Conservation (phyloP, 2,888 invertebrate genomes). For the Ornithoptera priamus region DNA sequence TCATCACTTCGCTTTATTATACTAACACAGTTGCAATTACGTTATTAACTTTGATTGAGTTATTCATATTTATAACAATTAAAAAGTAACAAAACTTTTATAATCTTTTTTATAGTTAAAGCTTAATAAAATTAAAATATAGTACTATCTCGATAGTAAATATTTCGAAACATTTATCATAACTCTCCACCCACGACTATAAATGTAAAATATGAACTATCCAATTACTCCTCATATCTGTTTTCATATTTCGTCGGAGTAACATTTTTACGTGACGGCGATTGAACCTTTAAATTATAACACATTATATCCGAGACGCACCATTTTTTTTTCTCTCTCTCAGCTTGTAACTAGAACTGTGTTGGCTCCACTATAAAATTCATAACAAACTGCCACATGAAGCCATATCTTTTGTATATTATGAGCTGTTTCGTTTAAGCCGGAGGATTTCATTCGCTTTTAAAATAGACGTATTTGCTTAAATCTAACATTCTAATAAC, state of each 20-base stretch:
- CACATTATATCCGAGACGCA: conserved; percentile 54
- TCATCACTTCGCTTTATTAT: not conserved
- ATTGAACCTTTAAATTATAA: conserved; percentile 69
- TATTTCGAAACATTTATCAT: conserved; percentile 57
- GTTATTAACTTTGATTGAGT: not conserved
- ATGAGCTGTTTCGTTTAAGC: conserved; percentile 77
- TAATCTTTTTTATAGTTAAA: conserved; percentile 57
- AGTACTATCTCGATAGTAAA: conserved; percentile 29
- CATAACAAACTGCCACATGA: conserved; percentile 77
- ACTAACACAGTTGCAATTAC: not conserved
- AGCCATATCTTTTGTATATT: conserved; percentile 77
- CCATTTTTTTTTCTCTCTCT: conserved; percentile 52
- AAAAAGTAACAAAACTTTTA: conserved; percentile 44
- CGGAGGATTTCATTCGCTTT: conserved; percentile 42
- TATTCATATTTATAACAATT: conserved; percentile 20
- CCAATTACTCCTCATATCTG: conserved; percentile 58
- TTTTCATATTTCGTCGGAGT: conserved; percentile 50
- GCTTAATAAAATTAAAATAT: not conserved
- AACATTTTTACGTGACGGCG: conserved; percentile 42
- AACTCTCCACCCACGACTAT: conserved; percentile 52
- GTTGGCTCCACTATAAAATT: conserved; percentile 74
- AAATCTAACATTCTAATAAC: conserved; percentile 1
- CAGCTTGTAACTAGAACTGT: conserved; percentile 69
- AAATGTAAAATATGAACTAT: conserved; percentile 60
- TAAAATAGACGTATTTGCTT: conserved; percentile 40